Evolutionary conservation across 1,140 invertebrate genomes (phyloP), one percentile per base, ranked within the genome.

Genomic region (Plodia interpunctella): DNA sequence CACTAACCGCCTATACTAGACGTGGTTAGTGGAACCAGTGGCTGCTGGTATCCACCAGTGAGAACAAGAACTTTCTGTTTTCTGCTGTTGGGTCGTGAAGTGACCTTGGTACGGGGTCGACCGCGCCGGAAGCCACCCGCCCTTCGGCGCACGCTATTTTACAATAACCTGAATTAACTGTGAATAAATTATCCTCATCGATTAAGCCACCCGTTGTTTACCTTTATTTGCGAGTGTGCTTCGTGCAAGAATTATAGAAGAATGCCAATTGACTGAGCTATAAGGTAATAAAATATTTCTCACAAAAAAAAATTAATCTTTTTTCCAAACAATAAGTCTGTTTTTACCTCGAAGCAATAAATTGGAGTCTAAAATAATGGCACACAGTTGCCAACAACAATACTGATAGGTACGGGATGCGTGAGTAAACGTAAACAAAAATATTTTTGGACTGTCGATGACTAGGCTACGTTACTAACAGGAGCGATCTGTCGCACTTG

Each of bases 71-170:
- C 6, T 25, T 6, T 25, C 49, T 60, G 13, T 44, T 5, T 44
- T 3, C 38, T 44, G 10, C 15, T 44, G 13, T 15, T 44, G 10
- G 38, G n/a, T 44, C 15, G 38, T 5, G 13, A n/a, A n/a, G 9
- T 17, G 67, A 62, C 65, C 67, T 63, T 72, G 68, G 35, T 19
- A 65, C 60, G 59, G 62, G 54, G 60, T 44, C 72, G 65, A 72
- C 76, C 74, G 75, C 74, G 62, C 66, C 81, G 81, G 79, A 82
- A 77, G 64, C 67, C 59, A 49, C 53, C 61, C 60, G 65, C 67
- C 68, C 65, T 56, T 57, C 66, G 60, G 66, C 58, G 67, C 76
- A 80, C 74, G 76, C 76, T 63, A 74, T 78, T 65, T 65, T 63
- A 72, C 70, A 72, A 72, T 72, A 71, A 65, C 62, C 49, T 51